These are phyloP conservation scores for Aspidoscelis tigris DNA, from an alignment of 2,113 vertebrate species.

Conservation along the genomic window DNA sequence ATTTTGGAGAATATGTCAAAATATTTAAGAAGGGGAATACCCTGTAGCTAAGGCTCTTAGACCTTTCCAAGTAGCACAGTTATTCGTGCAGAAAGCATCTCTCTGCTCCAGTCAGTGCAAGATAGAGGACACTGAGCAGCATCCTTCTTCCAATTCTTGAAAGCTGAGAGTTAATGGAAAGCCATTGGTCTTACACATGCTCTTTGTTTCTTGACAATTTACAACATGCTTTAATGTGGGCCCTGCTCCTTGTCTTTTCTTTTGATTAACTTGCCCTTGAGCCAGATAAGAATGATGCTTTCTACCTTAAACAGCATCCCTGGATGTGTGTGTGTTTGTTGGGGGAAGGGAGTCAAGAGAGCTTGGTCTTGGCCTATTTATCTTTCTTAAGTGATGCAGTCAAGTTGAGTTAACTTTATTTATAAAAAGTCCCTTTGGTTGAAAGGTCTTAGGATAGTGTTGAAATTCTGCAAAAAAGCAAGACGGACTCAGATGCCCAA, in stretches of 20 bases:
- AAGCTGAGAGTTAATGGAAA: background rate
- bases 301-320: background rate
- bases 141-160: background rate
- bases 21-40: background rate
- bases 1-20: background rate
- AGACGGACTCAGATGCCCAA: too few species aligned
- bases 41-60: too few species aligned
- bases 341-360: too few species aligned
- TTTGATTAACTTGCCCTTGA: conserved; percentile 8
- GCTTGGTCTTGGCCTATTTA: too few species aligned
- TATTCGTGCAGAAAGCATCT: background rate
- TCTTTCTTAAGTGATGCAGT: too few species aligned
- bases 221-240: background rate
- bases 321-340: background rate
- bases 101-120: background rate
- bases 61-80: too few species aligned
- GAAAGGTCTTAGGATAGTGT: too few species aligned
- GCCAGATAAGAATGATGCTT: background rate
- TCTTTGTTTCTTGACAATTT: background rate
- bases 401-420: too few species aligned
- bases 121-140: too few species aligned
- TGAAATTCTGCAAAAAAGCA: too few species aligned
- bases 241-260: background rate
- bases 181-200: background rate
- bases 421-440: too few species aligned